A percentile compares a stretch with the other conserved stretches of the same genome.
Evolutionary conservation across 2,113 vertebrate genomes (phyloP).

Genomic region (Daphoenositta chrysoptera): DNA sequence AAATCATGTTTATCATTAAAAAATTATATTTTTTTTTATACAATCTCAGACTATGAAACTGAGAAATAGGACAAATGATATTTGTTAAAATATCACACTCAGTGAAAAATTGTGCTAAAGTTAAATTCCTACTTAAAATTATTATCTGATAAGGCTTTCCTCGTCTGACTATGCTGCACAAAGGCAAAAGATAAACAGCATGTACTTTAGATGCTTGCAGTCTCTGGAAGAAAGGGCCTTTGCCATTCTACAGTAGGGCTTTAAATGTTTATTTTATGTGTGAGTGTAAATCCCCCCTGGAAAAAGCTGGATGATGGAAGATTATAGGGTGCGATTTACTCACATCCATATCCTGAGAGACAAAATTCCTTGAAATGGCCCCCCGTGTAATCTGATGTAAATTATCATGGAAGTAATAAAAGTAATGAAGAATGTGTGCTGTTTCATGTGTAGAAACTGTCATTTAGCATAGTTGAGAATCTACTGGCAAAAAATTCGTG

Average conservation of each 20-base stretch:
- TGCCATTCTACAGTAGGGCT: background rate
- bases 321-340: slow-evolving; percentile 6
- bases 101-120: background rate
- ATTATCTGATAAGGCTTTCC: background rate
- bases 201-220: background rate
- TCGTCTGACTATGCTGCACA: background rate
- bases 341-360: background rate
- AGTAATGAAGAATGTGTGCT: background rate
- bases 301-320: slow-evolving; percentile 3
- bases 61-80: background rate
- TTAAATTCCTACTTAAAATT: background rate
- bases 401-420: background rate
- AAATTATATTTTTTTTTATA: background rate
- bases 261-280: background rate
- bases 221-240: background rate
- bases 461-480: background rate
- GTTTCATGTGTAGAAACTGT: background rate
- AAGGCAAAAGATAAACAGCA: background rate
- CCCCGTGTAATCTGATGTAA: background rate
- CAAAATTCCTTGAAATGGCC: background rate
- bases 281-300: background rate
- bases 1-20: background rate
- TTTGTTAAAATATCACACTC: background rate
- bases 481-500: background rate
- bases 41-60: background rate